Evolutionary conservation across 1,140 invertebrate species (phyloP), one percentile per base, ranked within the genome.

Genomic region (Heterodera carotae): DNA sequence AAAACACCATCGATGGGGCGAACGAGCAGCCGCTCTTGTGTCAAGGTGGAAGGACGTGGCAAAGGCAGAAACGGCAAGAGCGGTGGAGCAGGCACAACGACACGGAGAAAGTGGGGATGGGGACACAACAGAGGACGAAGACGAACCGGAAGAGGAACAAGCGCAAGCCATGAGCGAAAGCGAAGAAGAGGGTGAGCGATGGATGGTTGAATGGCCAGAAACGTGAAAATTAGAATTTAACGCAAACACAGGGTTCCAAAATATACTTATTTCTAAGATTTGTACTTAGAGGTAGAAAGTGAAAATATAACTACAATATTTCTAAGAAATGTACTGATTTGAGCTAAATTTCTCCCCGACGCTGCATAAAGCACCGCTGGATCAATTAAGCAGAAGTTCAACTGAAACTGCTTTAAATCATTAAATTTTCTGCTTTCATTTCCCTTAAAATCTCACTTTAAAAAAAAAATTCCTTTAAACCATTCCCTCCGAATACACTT

Each of bases 1-100:
- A 43, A 74, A 74, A 34, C 71, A 74, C n/a, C 27, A 43, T 29
- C 27, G 29, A 6, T 74, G 71, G 71, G 71, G 71, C 12, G 71
- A 74, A 62, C 25, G 71, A 12, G 71, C 56, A 25, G 31, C 27
- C n/a, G 33, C 31, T 8, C 36, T 74, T 27, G 71, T 74, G 59
- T 15, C 71, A 12, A 31, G 56, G 2, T 74, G 71, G 71, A 74
- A 74, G 27, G 71, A 74, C 18, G 64, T 74, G 27, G 71, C 71
- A 5, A 33, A 64, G 22, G 71, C 53, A 2, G 71, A 74, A 34
- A 74, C 71, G 27, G 71, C 71, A 56, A 29, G 56, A 3, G 71
- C 12, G 29, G 69, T 29, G n/a, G 48, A 74, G 36, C 36, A 56
- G 29, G 64, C 59, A 5, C 56, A 74, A 33, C 56, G 64, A 27